phyloP scores from a whole-genome alignment of 2,888 invertebrate genomes.

The Bombylius major region DNA sequence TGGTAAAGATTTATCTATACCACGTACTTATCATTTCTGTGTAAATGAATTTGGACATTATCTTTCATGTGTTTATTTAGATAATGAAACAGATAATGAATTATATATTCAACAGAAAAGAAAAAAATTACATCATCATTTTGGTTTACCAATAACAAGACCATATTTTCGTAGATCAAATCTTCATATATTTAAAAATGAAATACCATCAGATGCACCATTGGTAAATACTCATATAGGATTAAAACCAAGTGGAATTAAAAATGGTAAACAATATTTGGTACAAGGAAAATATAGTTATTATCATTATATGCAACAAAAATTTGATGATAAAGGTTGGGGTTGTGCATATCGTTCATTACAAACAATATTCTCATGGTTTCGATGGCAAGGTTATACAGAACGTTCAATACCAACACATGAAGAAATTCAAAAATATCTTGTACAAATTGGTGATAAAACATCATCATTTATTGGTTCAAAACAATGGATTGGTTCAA shows the following conservation, averaged over 20 bases:
- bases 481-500: constrained; percentile 95
- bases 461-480: constrained; percentile 75
- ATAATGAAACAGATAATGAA: constrained; percentile 50
- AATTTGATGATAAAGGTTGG: constrained; percentile 95
- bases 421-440: constrained; percentile 79
- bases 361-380: constrained; percentile 96
- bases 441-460: constrained; percentile 92
- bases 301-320: constrained; percentile 94
- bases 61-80: constrained; percentile 59
- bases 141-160: constrained; percentile 51
- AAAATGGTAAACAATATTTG: constrained; percentile 41
- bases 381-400: constrained; percentile 75
- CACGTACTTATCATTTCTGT: constrained; percentile 56
- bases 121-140: constrained; percentile 53
- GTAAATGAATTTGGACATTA: constrained; percentile 62
- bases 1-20: constrained; percentile 19
- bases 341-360: constrained; percentile 97
- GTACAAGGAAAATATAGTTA: constrained; percentile 84
- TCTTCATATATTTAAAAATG: constrained; percentile 42
- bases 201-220: constrained; percentile 34
- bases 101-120: constrained; percentile 49
- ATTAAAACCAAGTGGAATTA: constrained; percentile 29
- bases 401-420: constrained; percentile 66
- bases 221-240: constrained; percentile 64
- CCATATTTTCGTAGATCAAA: constrained; percentile 70